Percentiles rank a stretch among this genome's conserved stretches.
Conservation (phyloP, 2,888 invertebrate genomes). For the Hirtodrosophila alboralis region DNA sequence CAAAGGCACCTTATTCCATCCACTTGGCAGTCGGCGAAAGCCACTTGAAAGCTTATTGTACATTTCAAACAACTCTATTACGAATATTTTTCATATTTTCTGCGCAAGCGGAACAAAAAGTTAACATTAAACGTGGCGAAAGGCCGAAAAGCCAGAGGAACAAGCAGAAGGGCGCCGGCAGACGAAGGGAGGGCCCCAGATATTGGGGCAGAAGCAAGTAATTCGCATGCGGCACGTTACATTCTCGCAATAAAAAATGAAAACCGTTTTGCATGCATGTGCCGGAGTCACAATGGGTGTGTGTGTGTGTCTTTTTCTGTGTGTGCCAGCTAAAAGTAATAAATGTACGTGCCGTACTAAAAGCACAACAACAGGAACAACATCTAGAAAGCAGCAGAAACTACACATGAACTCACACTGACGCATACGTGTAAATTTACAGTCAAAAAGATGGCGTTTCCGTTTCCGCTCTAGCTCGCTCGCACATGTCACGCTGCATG, state of each 20-base stretch:
- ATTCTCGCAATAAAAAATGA: slow-evolving; percentile 77
- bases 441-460: slow-evolving; percentile 62
- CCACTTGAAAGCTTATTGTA: slow-evolving; percentile 77
- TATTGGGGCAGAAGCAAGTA: slow-evolving; percentile 61
- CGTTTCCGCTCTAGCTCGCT: slow-evolving; percentile 50
- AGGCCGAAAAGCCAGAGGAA: slow-evolving; percentile 50
- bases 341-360: slow-evolving; percentile 79
- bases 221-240: slow-evolving; percentile 80
- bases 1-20: slow-evolving; percentile 1
- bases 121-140: slow-evolving; percentile 71
- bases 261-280: slow-evolving; percentile 75
- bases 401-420: slow-evolving; percentile 35
- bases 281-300: slow-evolving; percentile 38
- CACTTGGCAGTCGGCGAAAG: slow-evolving; percentile 53
- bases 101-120: slow-evolving; percentile 57
- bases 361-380: slow-evolving; percentile 52
- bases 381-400: slow-evolving; percentile 31
- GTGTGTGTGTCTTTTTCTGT: slow-evolving; percentile 28
- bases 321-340: slow-evolving; percentile 71
- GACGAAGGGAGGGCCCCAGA: slow-evolving; percentile 16
- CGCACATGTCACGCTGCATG: slow-evolving; percentile 68
- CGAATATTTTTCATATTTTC: slow-evolving; percentile 81
- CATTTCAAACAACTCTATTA: slow-evolving; percentile 81
- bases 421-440: slow-evolving; percentile 71
- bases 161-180: slow-evolving; percentile 7